A percentile compares a stretch with the other conserved stretches of the same genome.
Evolutionary conservation across 1,140 invertebrate genomes (phyloP).

Genomic region (Ips nitidus): DNA sequence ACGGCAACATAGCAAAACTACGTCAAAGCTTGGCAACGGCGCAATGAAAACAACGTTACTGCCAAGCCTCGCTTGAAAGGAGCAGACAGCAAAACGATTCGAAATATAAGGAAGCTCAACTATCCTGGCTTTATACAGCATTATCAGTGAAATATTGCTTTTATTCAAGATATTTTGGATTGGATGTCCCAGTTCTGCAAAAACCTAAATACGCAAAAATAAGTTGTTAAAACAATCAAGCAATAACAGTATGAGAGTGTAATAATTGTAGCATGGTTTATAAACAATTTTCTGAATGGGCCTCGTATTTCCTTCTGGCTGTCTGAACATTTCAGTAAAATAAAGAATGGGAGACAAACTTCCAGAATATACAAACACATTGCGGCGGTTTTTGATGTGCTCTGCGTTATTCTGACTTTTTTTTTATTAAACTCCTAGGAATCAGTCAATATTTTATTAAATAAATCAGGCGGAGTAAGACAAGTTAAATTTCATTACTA

Average conservation of each 20-base stretch:
- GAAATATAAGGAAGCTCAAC: conserved; percentile 19
- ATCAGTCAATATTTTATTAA: conserved; percentile 8
- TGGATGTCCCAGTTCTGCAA: too few species aligned
- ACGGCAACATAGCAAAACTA: conserved; percentile 21
- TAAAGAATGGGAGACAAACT: conserved; percentile 9
- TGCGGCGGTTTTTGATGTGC: neutral
- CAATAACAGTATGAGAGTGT: too few species aligned
- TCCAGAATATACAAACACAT: conserved; percentile 9
- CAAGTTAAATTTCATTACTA: neutral
- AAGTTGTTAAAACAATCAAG: too few species aligned
- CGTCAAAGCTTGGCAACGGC: conserved; percentile 12
- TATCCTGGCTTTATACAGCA: neutral
- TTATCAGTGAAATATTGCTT: neutral
- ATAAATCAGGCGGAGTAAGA: neutral
- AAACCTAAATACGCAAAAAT: too few species aligned
- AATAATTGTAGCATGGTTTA: too few species aligned
- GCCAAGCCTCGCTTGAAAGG: conserved; percentile 26
- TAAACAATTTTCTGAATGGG: conserved; percentile 1
- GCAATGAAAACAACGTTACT: conserved; percentile 31
- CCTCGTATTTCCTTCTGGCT: conserved; percentile 2
- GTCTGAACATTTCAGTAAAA: conserved; percentile 8
- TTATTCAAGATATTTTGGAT: too few species aligned
- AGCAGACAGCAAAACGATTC: conserved; percentile 23
- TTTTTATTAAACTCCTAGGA: conserved; percentile 8
- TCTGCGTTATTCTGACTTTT: neutral